A percentile compares a stretch with the other conserved stretches of the same genome.
These are phyloP conservation scores for Aplodontia rufa DNA, from an alignment of 2,113 vertebrate genomes.

Conservation along the genomic window DNA sequence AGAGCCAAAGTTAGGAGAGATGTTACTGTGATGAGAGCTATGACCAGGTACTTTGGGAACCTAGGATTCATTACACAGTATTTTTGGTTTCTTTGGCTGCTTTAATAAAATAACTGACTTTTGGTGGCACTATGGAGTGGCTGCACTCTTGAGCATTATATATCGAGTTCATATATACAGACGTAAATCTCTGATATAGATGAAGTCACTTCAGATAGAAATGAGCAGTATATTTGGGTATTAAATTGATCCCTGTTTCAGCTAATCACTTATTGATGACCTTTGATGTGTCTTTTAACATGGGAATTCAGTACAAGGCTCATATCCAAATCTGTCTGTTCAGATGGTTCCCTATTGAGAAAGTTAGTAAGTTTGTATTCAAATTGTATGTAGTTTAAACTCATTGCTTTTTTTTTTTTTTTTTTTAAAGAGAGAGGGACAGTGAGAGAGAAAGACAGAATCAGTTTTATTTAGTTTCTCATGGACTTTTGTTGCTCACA, in stretches of 20 bases:
- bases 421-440: too few species aligned
- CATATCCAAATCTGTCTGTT: constrained; percentile 8
- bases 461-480: too few species aligned
- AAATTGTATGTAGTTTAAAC: background rate
- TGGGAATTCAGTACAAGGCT: background rate
- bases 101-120: constrained; percentile 7
- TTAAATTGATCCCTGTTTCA: constrained; percentile 6
- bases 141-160: background rate
- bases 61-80: background rate
- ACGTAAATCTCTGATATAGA: constrained; percentile 7
- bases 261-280: background rate
- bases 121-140: background rate
- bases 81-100: background rate
- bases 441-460: too few species aligned
- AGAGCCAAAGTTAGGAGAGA: background rate
- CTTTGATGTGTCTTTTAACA: constrained; percentile 45
- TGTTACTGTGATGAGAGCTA: background rate
- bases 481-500: too few species aligned
- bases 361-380: constrained; percentile 41
- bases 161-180: background rate
- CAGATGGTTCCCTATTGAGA: background rate
- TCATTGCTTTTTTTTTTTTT: background rate
- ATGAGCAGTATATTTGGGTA: constrained; percentile 10
- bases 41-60: background rate
- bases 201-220: constrained; percentile 3